Evolutionary conservation across 2,888 invertebrate species (phyloP).

Genomic region (Campoletis raptor): DNA sequence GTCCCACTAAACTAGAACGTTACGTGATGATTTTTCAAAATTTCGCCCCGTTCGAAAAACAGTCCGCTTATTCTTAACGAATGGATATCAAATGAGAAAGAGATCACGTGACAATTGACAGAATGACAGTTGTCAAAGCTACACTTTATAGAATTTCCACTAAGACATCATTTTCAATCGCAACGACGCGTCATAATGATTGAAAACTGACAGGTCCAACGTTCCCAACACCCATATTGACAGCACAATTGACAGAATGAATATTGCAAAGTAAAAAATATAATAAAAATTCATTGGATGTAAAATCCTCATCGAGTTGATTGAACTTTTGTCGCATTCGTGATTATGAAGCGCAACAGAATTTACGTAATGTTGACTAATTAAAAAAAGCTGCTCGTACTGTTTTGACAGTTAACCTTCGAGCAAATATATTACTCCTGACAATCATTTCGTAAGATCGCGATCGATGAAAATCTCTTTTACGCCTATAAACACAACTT

Average conservation of each 20-base stretch:
- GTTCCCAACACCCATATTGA: background rate
- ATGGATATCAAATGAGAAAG: background rate
- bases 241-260: background rate
- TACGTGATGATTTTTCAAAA: conserved; percentile 40
- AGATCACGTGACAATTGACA: background rate
- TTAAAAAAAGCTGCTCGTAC: background rate
- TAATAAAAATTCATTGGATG: background rate
- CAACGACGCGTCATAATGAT: background rate
- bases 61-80: background rate
- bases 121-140: background rate
- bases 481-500: background rate
- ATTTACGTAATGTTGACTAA: conserved; percentile 1
- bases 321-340: background rate
- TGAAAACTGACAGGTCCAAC: too few species aligned
- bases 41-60: background rate
- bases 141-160: background rate
- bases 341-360: background rate
- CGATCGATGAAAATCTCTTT: conserved; percentile 45
- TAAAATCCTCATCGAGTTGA: background rate
- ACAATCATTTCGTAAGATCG: conserved; percentile 15
- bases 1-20: conserved; percentile 15
- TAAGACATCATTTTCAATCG: background rate
- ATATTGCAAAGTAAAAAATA: background rate
- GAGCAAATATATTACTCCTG: background rate
- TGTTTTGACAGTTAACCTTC: conserved; percentile 4